Evolutionary conservation across 2,113 vertebrate genomes (phyloP).

Genomic region (Myodes glareolus): DNA sequence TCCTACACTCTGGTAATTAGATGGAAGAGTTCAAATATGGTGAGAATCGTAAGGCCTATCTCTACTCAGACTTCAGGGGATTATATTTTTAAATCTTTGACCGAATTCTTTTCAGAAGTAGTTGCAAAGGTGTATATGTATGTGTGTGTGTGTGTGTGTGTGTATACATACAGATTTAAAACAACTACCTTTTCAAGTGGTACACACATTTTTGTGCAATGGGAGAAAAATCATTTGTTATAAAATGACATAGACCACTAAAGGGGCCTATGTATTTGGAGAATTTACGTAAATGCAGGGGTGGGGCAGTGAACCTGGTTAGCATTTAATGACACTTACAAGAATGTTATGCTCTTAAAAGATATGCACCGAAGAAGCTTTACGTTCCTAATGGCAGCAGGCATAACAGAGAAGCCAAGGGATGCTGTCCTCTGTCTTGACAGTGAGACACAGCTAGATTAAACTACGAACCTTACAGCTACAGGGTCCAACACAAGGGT

Average conservation of each 20-base stretch:
- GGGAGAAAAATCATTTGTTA: conserved; percentile 12
- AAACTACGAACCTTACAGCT: conserved; percentile 89
- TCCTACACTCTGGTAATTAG: conserved; percentile 44
- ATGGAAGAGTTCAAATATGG: neutral
- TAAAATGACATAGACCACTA: conserved; percentile 22
- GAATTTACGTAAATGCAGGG: neutral
- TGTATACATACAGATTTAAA: neutral
- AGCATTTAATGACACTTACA: neutral
- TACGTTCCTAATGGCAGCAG: neutral
- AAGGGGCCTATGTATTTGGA: conserved; percentile 20
- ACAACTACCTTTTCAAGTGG: neutral
- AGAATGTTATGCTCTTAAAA: neutral
- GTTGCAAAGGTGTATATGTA: neutral
- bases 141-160: too few species aligned
- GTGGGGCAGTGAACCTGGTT: neutral
- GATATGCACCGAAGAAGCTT: neutral
- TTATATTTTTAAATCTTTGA: conserved; percentile 22
- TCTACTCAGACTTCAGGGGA: conserved; percentile 33
- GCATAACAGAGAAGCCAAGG: neutral
- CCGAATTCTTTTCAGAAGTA: conserved; percentile 25
- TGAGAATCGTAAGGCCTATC: neutral
- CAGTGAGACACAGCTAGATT: neutral
- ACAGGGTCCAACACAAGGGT: conserved; percentile 90
- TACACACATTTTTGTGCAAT: neutral
- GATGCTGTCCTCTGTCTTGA: neutral